Evolutionary conservation across 2,113 vertebrate genomes (phyloP).

Genomic region (Delphinapterus leucas): DNA sequence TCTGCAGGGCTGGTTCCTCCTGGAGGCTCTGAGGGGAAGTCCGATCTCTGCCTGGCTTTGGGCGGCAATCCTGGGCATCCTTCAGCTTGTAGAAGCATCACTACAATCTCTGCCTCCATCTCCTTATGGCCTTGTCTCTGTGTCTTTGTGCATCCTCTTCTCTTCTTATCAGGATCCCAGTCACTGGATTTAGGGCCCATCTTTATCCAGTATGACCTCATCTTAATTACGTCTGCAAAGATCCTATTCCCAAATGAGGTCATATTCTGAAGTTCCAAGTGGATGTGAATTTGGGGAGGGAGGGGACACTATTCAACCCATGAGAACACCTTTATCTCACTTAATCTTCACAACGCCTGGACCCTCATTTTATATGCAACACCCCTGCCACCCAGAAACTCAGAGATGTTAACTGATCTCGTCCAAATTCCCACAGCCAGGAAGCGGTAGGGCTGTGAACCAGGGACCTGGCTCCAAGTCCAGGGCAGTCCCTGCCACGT

Average conservation of each 20-base stretch:
- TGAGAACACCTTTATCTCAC: not conserved
- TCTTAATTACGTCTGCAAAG: not conserved
- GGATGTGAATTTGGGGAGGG: not conserved
- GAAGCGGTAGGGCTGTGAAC: not conserved
- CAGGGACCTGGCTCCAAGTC: not conserved
- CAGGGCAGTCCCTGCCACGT: no score
- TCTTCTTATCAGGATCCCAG: no score
- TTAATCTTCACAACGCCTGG: not conserved
- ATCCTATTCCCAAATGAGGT: not conserved
- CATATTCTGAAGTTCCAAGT: not conserved
- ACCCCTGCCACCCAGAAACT: not conserved
- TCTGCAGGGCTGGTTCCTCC: fast-evolving
- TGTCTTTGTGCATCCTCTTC: no score
- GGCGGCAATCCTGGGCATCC: not conserved
- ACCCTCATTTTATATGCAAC: not conserved
- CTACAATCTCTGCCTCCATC: not conserved
- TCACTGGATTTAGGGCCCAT: not conserved
- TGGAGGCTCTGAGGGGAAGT: fast-evolving
- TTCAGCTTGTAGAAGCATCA: fast-evolving
- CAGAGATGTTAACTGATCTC: not conserved
- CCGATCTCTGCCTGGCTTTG: fast-evolving
- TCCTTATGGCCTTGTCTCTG: not conserved
- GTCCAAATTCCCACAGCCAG: not conserved
- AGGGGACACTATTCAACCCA: not conserved
- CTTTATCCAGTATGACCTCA: fast-evolving